These are phyloP conservation scores for Sinonovacula constricta DNA, from an alignment of 1,140 invertebrate species.

Conservation along the genomic window DNA sequence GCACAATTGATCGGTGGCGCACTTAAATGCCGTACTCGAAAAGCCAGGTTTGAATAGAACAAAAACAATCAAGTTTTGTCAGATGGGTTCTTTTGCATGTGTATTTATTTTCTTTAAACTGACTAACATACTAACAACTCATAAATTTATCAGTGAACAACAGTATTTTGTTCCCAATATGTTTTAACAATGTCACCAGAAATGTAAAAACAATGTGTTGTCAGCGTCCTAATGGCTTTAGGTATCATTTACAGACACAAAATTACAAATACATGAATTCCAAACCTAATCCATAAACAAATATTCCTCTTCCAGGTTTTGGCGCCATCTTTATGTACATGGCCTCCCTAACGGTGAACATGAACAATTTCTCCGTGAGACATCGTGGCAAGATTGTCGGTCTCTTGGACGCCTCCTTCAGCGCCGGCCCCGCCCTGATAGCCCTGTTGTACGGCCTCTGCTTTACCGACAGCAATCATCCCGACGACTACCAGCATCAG, in stretches of 20 bases:
- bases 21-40: too few relatives aligned
- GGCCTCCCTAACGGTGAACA: constrained; percentile 63
- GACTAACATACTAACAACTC: too few relatives aligned
- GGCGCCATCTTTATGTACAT: constrained; percentile 72
- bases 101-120: too few relatives aligned
- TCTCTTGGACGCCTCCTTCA: constrained; percentile 68
- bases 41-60: too few relatives aligned
- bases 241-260: not conserved
- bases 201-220: too few relatives aligned
- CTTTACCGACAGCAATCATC: constrained; percentile 59
- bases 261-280: not conserved
- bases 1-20: too few relatives aligned
- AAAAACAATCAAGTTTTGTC: too few relatives aligned
- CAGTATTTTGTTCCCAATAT: not conserved
- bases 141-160: not conserved
- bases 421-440: constrained; percentile 64
- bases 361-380: constrained; percentile 63
- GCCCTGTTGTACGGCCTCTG: constrained; percentile 62
- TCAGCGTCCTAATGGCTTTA: too few relatives aligned
- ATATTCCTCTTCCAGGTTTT: constrained; percentile 57
- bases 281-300: not conserved
- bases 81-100: too few relatives aligned
- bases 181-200: not conserved
- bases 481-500: constrained; percentile 67
- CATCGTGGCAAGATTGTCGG: constrained; percentile 69